phyloP scores from a whole-genome alignment of 2,888 invertebrate genomes.

The Nemoura dubitans region DNA sequence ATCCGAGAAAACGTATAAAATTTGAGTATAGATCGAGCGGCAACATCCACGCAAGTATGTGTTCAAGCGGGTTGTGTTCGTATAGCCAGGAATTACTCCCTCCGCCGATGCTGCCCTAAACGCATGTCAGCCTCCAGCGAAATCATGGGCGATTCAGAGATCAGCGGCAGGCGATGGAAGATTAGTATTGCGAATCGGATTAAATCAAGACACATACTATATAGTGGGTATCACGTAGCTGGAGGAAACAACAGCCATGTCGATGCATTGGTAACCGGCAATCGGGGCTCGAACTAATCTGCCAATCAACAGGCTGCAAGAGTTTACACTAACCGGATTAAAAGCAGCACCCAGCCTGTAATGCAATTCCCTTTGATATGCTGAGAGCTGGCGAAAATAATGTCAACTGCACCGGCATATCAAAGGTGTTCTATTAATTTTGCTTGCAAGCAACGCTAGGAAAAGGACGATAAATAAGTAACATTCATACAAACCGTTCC shows the following conservation, averaged over 20 bases:
- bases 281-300: neutral
- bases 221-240: neutral
- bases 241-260: neutral
- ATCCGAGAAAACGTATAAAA: too few relatives aligned
- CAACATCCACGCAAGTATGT: too few relatives aligned
- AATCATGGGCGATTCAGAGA: neutral
- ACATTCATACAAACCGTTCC: neutral
- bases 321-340: neutral
- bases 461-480: neutral
- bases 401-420: neutral
- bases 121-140: neutral
- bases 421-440: neutral
- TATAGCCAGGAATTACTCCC: neutral
- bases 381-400: neutral
- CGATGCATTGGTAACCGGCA: neutral
- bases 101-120: neutral
- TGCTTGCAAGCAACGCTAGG: neutral
- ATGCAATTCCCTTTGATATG: slow-evolving; percentile 4
- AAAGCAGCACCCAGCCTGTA: neutral
- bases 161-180: neutral
- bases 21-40: too few relatives aligned
- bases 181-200: neutral
- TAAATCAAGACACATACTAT: neutral
- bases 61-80: too few relatives aligned
- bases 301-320: neutral